Base-by-base conservation (phyloP, 2,113 vertebrate genomes). In the Bolborhynchus lineola region DNA sequence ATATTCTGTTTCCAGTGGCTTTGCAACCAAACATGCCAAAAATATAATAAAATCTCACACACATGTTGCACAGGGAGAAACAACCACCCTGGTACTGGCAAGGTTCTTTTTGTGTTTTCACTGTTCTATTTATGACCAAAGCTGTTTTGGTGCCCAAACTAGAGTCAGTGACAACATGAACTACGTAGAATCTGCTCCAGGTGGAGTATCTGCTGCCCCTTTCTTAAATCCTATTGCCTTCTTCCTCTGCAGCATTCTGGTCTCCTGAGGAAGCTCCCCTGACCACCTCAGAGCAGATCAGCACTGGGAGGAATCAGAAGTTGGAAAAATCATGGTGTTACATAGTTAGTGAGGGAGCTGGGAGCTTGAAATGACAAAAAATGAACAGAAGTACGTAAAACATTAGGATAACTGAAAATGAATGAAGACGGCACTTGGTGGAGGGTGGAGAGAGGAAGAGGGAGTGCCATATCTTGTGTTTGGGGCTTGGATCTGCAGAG, bases 21-120 rank as follows among this genome's bases (percentile, higher is more conserved):
- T 96, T 86, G 53, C 47, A 60, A 37, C 12, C 33, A 70, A 75
- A 64, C 24, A 12, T 2, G 1, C 10, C 2, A 39, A 86, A 90
- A 77, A 35, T 46, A 31, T 44, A 83, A 81, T 63, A 46, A 82
- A 85, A 50, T 63, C 44, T 50, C 11, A 29, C 13, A 37, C 3
- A 1, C 18, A 83, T 72, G 20, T 21, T 60, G 15, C 25, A 33
- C 3, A 26, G 49, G 13, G 24, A 42, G 31, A 63, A 76, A 10
- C 33, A 55, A 55, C 7, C 7, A 11, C 53, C 14, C 37, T 0
- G 0, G 62, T 49, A 44, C 52, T 28, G 47, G 33, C 46, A 35
- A 62, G 42, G 37, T 6, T 9, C 11, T 59, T 44, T 72, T 69
- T 65, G 46, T 53, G 35, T 80, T 94, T 62, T n/a, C 8, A 6